These are phyloP conservation scores for Chaetogeoica ovagalla DNA, from an alignment of 2,888 invertebrate species.

Conservation along the genomic window DNA sequence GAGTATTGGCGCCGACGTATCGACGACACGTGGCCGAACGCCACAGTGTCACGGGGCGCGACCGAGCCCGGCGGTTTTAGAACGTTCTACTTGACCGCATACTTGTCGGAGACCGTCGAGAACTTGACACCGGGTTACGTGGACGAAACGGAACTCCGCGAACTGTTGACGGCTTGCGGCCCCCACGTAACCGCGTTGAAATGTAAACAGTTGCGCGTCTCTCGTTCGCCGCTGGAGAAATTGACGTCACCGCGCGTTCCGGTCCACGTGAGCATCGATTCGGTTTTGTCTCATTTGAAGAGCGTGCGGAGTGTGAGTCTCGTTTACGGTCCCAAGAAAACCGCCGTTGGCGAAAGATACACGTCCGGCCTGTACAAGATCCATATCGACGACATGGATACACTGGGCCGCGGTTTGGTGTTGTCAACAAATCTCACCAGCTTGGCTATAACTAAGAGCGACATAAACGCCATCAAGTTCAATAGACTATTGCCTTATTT, in stretches of 20 bases:
- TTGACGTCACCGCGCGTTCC: neutral
- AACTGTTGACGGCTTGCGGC: neutral
- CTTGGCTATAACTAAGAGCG: constrained; percentile 13
- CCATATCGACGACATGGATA: constrained; percentile 9
- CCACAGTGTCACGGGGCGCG: no score
- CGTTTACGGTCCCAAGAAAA: constrained; percentile 2
- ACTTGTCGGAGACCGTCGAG: neutral
- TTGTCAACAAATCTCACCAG: neutral
- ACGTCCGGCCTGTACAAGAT: neutral
- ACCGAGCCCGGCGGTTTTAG: neutral
- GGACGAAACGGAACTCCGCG: neutral
- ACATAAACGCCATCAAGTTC: neutral
- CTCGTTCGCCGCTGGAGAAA: neutral
- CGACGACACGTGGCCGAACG: no score
- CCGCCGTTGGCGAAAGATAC: neutral
- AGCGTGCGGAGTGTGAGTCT: neutral
- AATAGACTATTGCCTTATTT: constrained; percentile 15
- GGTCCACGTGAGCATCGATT: neutral
- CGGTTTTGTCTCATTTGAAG: neutral
- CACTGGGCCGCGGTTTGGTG: constrained; percentile 2
- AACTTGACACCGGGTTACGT: neutral
- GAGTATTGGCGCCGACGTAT: no score
- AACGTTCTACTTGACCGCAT: neutral
- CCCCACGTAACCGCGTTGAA: constrained; percentile 5
- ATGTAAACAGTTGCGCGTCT: neutral